Evolutionary conservation across 2,888 invertebrate genomes (phyloP).

Genomic region (Tetramorium bicarinatum): DNA sequence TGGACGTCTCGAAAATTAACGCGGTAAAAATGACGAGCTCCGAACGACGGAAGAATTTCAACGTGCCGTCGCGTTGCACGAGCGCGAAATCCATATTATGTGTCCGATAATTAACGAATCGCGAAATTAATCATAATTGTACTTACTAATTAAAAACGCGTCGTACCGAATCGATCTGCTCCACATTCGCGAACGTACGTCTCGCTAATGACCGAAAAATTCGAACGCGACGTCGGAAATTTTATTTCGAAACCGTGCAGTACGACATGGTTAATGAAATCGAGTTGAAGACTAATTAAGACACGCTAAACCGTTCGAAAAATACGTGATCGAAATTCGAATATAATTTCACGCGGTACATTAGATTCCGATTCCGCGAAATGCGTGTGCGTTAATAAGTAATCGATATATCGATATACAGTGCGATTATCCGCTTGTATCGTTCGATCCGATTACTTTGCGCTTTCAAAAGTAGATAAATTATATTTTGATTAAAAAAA

Average conservation of each 20-base stretch:
- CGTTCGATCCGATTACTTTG: neutral
- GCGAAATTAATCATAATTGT: conserved; percentile 1
- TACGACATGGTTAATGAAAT: conserved; percentile 10
- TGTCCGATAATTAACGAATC: conserved; percentile 6
- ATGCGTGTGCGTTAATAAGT: neutral
- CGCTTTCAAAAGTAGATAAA: conserved; percentile 2
- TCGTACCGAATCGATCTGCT: neutral
- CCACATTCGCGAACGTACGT: neutral
- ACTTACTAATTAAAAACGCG: conserved; percentile 28
- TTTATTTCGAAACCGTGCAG: neutral
- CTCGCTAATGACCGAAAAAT: conserved; percentile 12
- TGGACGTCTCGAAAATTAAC: conserved; percentile 16
- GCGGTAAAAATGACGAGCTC: neutral
- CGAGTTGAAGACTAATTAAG: conserved; percentile 17
- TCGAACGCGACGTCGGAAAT: neutral
- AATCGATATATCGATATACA: conserved; percentile 11
- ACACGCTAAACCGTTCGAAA: neutral
- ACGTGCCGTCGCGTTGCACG: neutral
- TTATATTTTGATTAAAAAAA: conserved; percentile 11
- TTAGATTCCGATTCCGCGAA: neutral
- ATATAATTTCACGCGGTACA: neutral
- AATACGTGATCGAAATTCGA: neutral
- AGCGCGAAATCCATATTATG: neutral
- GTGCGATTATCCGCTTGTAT: too few species aligned
- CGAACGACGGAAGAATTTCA: neutral